Evolutionary conservation across 2,113 vertebrate species (phyloP), one percentile per base, ranked within the genome.

Genomic region (Acanthisitta chloris): DNA sequence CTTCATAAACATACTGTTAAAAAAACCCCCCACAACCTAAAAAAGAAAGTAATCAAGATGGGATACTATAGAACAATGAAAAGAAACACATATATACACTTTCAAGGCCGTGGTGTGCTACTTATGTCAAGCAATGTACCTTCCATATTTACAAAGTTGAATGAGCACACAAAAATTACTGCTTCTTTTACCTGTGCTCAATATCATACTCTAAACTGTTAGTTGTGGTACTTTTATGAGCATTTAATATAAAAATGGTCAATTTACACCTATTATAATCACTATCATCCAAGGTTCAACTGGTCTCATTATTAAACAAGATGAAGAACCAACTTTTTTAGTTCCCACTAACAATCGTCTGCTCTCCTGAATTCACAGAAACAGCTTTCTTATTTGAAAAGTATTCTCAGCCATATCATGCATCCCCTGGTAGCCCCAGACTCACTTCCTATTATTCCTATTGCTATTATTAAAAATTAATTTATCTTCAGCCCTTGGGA

Each of bases 381-480:
- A 55, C 33, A 59, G 6, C 14, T 79, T 80, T 72, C 45, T 85
- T 67, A 45, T 57, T 79, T 88, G 61, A 92, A 76, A 86, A 40
- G 6, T 64, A 36, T 90, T 88, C 58, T 31, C n/a, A 90, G 45
- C 36, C 28, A 69, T 20, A 11, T 28, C 31, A 36, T 48, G 24
- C 8, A 58, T 95, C 88, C 91, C 93, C 77, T 73, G 88, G 89
- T 81, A 90, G 40, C 10, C 40, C 7, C 17, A 66, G 40, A 80
- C 18, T 54, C 7, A 14, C 58, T 88, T 90, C 82, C 61, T 70
- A 67, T 88, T 94, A 72, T 76, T 95, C 45, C 80, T 73, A 64
- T 52, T 83, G 42, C 82, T 94, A 96, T 93, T 96, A 93, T 92
- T 90, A 96, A 94, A 92, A 94, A 83, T 59, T 29, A 92, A 92